Conservation (phyloP, 1,140 invertebrate genomes). For the Calephelis nemesis region DNA sequence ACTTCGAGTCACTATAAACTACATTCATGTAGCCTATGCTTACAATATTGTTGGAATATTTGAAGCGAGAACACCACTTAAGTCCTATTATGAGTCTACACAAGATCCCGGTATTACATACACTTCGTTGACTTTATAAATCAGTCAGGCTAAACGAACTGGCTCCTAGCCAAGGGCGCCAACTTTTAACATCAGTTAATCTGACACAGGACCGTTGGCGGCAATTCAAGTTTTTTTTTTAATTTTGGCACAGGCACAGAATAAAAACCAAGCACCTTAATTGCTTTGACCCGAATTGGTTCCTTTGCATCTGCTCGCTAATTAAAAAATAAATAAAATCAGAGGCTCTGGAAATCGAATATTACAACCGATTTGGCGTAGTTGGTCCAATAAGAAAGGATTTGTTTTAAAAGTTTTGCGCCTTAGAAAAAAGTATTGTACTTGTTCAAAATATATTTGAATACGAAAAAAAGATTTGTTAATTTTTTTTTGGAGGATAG, state of each 20-base stretch:
- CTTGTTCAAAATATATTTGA: too few species aligned
- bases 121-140: slow-evolving; percentile 23
- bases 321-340: slow-evolving; percentile 29
- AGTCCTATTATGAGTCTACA: slow-evolving; percentile 6
- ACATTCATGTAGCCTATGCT: too few species aligned
- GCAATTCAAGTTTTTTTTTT: slow-evolving; percentile 39
- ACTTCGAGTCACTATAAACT: too few species aligned
- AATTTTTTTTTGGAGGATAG: too few species aligned
- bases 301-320: slow-evolving; percentile 26
- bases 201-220: slow-evolving; percentile 30
- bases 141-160: slow-evolving; percentile 31
- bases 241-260: slow-evolving; percentile 43
- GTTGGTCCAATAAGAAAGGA: not conserved
- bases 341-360: slow-evolving; percentile 16
- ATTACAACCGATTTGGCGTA: slow-evolving; percentile 17
- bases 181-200: slow-evolving; percentile 36
- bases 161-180: slow-evolving; percentile 23
- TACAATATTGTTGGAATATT: not conserved
- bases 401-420: not conserved
- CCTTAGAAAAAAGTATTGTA: too few species aligned
- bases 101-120: slow-evolving; percentile 9
- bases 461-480: too few species aligned
- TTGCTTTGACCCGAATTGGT: slow-evolving; percentile 35
- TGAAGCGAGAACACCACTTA: not conserved
- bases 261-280: slow-evolving; percentile 42